Percentiles rank a stretch among this genome's conserved stretches.
Evolutionary conservation across 2,797 vertebrate genomes (phyloP).

Genomic region (Anas bahamensis): DNA sequence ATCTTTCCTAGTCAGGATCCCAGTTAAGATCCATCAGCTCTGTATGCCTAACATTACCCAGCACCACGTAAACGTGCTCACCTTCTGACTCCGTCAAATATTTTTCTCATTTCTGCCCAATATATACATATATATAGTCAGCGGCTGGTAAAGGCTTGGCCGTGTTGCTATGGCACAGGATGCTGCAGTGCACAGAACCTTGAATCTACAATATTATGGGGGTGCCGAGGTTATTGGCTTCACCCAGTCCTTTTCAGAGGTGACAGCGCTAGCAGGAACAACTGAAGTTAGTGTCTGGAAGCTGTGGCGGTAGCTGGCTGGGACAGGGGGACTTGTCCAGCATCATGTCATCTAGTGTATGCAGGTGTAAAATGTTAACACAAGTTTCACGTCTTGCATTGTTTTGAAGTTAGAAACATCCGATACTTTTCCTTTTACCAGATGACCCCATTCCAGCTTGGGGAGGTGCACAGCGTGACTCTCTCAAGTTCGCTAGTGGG

Average conservation of each 20-base stretch:
- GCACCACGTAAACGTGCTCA: background rate
- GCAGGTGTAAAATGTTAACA: background rate
- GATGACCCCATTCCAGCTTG: background rate
- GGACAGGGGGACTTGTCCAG: background rate
- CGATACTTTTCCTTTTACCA: background rate
- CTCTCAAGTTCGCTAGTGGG: background rate
- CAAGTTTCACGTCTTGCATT: background rate
- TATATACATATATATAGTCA: background rate
- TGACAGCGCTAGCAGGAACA: background rate
- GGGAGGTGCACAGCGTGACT: background rate
- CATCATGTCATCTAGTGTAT: background rate
- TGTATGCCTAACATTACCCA: background rate
- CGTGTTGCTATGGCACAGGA: slow-evolving; percentile 7
- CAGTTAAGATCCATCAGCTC: background rate
- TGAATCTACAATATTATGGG: background rate
- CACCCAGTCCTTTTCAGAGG: background rate
- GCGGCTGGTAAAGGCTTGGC: background rate
- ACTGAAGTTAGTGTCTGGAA: background rate
- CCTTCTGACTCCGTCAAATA: background rate
- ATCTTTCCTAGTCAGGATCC: background rate
- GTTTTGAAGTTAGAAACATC: background rate
- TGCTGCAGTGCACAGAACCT: background rate
- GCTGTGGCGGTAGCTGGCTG: background rate
- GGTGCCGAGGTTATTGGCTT: background rate
- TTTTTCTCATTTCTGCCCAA: background rate